Evolutionary conservation across 2,113 vertebrate genomes (phyloP).

Genomic region (Tragelaphus strepsiceros): DNA sequence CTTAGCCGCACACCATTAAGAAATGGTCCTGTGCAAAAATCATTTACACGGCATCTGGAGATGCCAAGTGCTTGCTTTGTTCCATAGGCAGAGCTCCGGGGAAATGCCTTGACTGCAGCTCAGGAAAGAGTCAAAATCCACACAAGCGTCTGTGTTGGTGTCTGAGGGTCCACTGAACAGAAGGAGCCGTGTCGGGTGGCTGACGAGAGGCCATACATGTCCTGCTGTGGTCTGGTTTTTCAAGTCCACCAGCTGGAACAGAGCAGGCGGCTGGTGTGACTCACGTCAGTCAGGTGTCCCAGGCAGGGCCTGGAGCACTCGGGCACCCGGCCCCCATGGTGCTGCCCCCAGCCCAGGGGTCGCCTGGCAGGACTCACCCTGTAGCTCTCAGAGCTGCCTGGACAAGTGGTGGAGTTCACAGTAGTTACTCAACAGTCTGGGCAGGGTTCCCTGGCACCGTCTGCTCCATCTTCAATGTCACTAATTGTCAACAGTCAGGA

Average conservation of each 20-base stretch:
- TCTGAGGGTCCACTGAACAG: fast-evolving
- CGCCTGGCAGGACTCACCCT: fast-evolving
- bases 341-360: fast-evolving
- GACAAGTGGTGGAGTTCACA: fast-evolving
- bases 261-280: background rate
- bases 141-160: fast-evolving
- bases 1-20: background rate
- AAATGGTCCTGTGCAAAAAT: background rate
- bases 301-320: background rate
- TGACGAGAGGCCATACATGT: fast-evolving
- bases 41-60: background rate
- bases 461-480: background rate
- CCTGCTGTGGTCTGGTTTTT: background rate
- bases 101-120: background rate
- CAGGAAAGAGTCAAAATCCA: background rate
- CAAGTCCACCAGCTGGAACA: background rate
- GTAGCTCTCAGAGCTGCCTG: fast-evolving
- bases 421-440: too few relatives aligned
- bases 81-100: background rate
- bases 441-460: background rate
- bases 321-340: fast-evolving
- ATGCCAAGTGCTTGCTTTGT: background rate
- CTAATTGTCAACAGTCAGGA: background rate
- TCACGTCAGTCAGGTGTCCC: fast-evolving
- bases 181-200: fast-evolving